phyloP scores from a whole-genome alignment of 2,113 vertebrate species.

The Xiphophorus hellerii region DNA sequence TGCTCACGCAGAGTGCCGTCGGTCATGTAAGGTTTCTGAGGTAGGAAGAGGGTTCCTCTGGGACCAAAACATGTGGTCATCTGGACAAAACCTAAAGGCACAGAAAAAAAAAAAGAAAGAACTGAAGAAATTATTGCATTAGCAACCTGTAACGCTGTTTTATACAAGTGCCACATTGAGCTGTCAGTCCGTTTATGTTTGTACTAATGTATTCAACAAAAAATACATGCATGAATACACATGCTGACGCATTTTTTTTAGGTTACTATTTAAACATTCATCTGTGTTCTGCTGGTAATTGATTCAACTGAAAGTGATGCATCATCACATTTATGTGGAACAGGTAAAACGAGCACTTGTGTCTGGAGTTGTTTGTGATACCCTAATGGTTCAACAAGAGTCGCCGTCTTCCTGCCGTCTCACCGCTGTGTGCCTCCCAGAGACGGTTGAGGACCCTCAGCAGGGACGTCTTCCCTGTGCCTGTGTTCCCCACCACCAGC shows the following conservation, averaged over 20 bases:
- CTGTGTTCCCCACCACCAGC: slow-evolving; percentile 93
- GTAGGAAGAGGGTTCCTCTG: slow-evolving; percentile 92
- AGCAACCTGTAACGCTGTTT: no score
- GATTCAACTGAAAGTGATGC: no score
- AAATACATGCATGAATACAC: no score
- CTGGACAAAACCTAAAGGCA: slow-evolving; percentile 83
- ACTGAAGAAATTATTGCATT: neutral
- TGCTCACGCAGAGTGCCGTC: slow-evolving; percentile 95
- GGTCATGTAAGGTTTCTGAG: slow-evolving; percentile 93
- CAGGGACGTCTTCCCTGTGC: slow-evolving; percentile 94
- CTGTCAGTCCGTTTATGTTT: no score
- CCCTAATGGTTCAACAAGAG: neutral
- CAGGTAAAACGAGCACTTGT: neutral
- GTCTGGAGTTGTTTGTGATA: neutral
- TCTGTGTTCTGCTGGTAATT: no score
- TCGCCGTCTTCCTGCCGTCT: slow-evolving; percentile 41
- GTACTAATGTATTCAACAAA: no score
- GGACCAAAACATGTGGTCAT: slow-evolving; percentile 92
- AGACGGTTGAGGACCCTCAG: slow-evolving; percentile 90
- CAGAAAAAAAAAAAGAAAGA: neutral
- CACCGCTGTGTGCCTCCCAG: slow-evolving; percentile 87
- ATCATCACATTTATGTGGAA: neutral
- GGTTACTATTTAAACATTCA: no score
- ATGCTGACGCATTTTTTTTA: no score
- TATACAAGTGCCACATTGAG: no score